phyloP scores from a whole-genome alignment of 1,140 invertebrate genomes.

The Microvelia longipes region DNA sequence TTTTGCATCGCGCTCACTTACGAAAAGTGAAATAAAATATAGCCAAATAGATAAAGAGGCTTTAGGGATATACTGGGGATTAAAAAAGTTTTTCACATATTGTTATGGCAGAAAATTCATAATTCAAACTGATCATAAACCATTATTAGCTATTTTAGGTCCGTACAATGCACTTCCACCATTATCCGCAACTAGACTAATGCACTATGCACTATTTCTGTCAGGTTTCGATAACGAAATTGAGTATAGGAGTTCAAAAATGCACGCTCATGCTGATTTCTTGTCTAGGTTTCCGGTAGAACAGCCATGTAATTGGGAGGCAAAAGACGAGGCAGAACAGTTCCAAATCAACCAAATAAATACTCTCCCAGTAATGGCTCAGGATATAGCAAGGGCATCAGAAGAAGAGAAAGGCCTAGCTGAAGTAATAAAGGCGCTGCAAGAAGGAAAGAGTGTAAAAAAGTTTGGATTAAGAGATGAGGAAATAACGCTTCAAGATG shows the following conservation, averaged over 20 bases:
- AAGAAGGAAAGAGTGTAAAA: neutral
- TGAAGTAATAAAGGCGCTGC: neutral
- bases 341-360: neutral
- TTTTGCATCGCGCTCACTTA: slow-evolving; percentile 31
- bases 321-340: neutral
- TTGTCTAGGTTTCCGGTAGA: slow-evolving; percentile 21
- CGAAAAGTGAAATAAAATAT: slow-evolving; percentile 32
- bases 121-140: slow-evolving; percentile 35
- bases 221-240: slow-evolving; percentile 27
- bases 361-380: neutral
- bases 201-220: slow-evolving; percentile 20
- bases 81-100: slow-evolving; percentile 38
- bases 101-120: slow-evolving; percentile 34
- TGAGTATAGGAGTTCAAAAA: slow-evolving; percentile 21
- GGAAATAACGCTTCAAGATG: neutral
- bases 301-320: neutral
- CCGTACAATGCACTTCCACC: slow-evolving; percentile 10
- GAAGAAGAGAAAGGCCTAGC: neutral
- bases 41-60: slow-evolving; percentile 38
- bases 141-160: slow-evolving; percentile 32
- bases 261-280: slow-evolving; percentile 24
- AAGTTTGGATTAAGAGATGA: neutral
- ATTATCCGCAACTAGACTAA: neutral
- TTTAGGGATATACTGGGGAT: slow-evolving; percentile 33
- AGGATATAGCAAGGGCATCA: neutral